Percentiles rank a stretch among this genome's conserved stretches.
These are phyloP conservation scores for Tachysurus vachellii DNA, from an alignment of 2,113 vertebrate genomes.

Conservation along the genomic window DNA sequence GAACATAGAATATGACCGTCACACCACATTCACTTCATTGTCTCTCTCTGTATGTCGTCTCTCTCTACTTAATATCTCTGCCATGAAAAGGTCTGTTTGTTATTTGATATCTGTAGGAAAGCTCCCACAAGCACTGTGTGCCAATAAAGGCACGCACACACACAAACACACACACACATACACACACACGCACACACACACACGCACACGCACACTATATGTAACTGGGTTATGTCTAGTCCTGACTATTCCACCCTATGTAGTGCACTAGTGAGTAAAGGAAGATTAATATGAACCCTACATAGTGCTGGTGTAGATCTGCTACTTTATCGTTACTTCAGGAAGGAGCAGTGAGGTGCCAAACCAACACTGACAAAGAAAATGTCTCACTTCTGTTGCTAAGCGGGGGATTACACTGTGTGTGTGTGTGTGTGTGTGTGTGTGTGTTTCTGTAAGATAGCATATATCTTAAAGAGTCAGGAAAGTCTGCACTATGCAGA, in stretches of 20 bases:
- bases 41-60: neutral
- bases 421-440: neutral
- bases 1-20: neutral
- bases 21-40: neutral
- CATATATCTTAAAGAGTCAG: neutral
- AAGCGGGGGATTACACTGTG: neutral
- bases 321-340: neutral
- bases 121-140: neutral
- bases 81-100: neutral
- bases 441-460: neutral
- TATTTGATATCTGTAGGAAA: neutral
- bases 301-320: neutral
- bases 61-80: neutral
- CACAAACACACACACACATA: neutral
- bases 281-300: neutral
- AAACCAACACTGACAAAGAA: neutral
- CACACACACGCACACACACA: no score
- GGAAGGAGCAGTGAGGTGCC: neutral
- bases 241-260: neutral
- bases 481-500: neutral
- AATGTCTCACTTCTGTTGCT: slow-evolving; percentile 1
- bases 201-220: neutral
- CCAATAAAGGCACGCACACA: neutral
- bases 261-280: neutral
- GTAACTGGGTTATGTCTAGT: neutral